phyloP scores from a whole-genome alignment of 2,113 vertebrate genomes.

The Tiliqua scincoides region DNA sequence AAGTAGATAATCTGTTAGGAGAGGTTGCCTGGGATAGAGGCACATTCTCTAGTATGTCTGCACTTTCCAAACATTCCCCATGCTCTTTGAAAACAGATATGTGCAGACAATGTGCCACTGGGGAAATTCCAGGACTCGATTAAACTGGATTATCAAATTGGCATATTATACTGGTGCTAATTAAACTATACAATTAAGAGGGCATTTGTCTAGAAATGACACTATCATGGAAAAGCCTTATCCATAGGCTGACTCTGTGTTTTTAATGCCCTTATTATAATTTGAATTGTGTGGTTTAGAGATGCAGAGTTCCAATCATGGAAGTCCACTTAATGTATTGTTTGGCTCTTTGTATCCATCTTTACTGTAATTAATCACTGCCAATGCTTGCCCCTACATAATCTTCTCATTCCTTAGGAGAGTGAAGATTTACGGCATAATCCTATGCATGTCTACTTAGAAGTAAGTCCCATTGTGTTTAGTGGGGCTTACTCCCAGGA shows the following conservation, averaged over 20 bases:
- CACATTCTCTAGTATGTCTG: neutral
- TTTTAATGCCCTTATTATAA: too few species aligned
- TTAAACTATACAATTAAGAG: neutral
- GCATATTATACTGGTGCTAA: neutral
- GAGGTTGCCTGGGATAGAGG: neutral
- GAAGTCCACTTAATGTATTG: too few species aligned
- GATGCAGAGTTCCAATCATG: too few species aligned
- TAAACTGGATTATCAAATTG: neutral
- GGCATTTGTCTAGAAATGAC: too few species aligned
- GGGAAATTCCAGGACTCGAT: neutral
- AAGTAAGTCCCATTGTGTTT: too few species aligned
- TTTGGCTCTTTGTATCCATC: neutral
- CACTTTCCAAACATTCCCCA: neutral
- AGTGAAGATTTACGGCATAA: too few species aligned
- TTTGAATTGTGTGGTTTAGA: too few species aligned
- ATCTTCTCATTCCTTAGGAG: neutral
- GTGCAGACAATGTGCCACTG: neutral
- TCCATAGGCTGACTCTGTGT: too few species aligned
- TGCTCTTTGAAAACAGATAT: neutral
- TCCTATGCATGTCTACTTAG: too few species aligned
- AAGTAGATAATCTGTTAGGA: neutral
- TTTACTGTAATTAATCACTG: neutral
- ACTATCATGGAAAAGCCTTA: too few species aligned
- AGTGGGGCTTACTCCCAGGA: too few species aligned
- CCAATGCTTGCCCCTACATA: neutral